Evolutionary conservation across 2,113 vertebrate genomes (phyloP), one percentile per base, ranked within the genome.

Genomic region (Sorex araneus): DNA sequence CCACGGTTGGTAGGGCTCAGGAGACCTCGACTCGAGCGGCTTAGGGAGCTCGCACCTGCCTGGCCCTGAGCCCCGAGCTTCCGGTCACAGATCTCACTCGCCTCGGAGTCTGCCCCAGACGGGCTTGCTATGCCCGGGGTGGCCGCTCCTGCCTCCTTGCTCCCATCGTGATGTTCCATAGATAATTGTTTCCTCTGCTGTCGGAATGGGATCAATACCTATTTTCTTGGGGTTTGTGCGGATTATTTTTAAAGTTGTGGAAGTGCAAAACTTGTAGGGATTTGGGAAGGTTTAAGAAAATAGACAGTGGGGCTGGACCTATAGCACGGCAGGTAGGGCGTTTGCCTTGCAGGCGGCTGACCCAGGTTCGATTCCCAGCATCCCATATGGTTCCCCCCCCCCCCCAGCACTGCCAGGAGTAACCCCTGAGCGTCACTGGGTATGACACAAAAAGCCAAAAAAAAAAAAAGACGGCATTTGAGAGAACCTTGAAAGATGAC

Each of bases 401-500:
- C n/a, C n/a, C n/a, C n/a, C n/a, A n/a, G n/a, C n/a, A n/a, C n/a
- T n/a, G n/a, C n/a, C n/a, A n/a, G n/a, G n/a, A n/a, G n/a, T n/a
- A n/a, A n/a, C n/a, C n/a, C n/a, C n/a, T n/a, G n/a, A n/a, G n/a
- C n/a, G n/a, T n/a, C n/a, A n/a, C n/a, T n/a, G n/a, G n/a, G n/a
- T n/a, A n/a, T n/a, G n/a, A n/a, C n/a, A n/a, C n/a, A n/a, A n/a
- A n/a, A n/a, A n/a, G n/a, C n/a, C n/a, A n/a, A n/a, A n/a, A n/a
- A n/a, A n/a, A n/a, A 81, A 43, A 88, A 69, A 80, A 86, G 23
- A 63, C 87, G 73, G 2, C 73, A 74, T 83, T 82, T 74, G 34
- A 69, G 9, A 71, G 18, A 81, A 93, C 63, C 80, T 73, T 83
- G 6, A 79, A 90, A 47, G 28, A 60, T 71, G 54, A 76, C 57